Evolutionary conservation across 2,888 invertebrate species (phyloP).

Genomic region (Octodonta nipae): DNA sequence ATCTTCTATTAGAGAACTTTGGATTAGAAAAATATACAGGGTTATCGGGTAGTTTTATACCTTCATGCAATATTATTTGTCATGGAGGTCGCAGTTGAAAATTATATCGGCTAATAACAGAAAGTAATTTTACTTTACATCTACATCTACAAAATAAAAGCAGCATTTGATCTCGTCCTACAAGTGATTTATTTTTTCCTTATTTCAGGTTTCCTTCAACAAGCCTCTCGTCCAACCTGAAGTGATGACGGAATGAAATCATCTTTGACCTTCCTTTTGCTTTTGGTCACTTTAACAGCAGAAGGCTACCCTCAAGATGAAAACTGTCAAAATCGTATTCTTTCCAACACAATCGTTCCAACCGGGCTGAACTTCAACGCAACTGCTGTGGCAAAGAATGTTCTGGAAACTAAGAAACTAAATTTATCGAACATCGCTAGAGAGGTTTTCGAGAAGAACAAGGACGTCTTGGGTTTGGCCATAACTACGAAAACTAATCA

Average conservation of each 20-base stretch:
- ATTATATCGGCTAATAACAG: too few species aligned
- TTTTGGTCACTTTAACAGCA: slow-evolving; percentile 34
- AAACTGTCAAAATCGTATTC: slow-evolving; percentile 25
- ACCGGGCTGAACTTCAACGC: slow-evolving; percentile 28
- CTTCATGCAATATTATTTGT: too few species aligned
- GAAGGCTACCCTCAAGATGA: slow-evolving; percentile 30
- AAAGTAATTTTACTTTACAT: too few species aligned
- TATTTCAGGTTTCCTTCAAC: slow-evolving; percentile 23
- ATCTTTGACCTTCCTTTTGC: slow-evolving; percentile 29
- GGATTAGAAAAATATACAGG: too few species aligned
- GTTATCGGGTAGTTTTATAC: too few species aligned
- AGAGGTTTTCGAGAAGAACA: slow-evolving; percentile 39
- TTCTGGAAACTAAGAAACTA: slow-evolving; percentile 14
- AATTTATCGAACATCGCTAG: slow-evolving; percentile 30
- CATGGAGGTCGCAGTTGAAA: too few species aligned
- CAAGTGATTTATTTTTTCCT: too few species aligned
- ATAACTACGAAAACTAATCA: slow-evolving; percentile 29
- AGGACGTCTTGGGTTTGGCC: slow-evolving; percentile 30
- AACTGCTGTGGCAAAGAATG: slow-evolving; percentile 17
- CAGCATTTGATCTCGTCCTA: too few species aligned
- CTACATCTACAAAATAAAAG: too few species aligned
- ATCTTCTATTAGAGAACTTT: too few species aligned
- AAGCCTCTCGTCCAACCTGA: slow-evolving; percentile 14
- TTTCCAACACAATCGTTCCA: slow-evolving; percentile 28
- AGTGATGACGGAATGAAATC: slow-evolving; percentile 34